Base-by-base conservation (phyloP, 2,797 vertebrate genomes). In the Poecilia gillii region DNA sequence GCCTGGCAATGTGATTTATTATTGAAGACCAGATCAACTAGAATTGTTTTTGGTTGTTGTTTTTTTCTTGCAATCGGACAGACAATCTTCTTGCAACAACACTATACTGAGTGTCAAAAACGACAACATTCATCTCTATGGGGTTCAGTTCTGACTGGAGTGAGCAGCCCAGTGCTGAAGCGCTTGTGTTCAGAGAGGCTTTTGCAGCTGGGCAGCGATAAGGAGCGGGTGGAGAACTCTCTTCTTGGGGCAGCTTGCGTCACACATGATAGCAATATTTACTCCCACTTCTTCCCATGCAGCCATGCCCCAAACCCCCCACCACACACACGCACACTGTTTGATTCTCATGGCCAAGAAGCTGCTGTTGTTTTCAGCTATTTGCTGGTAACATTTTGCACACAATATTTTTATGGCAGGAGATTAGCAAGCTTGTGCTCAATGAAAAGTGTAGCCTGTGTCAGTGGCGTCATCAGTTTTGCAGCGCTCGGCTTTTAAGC, bases 261-360 rank as follows among this genome's bases (percentile, higher is more conserved):
- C 92, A 94, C 81, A 46, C 18, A 45, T 84, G 92, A 92, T 93
- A 87, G 75, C 9, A 25, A n/a, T 45, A 41, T 83, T 86, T 33
- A 57, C 86, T 91, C 88, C 88, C 84, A 59, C 55, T 57, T 75
- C 76, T 84, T 86, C 85, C 84, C 86, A 86, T 46, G 62, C 49
- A 64, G 62, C 47, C 51, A 6, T 84, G 36, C n/a, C 53, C 71
- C 31, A 81, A 87, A 64, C 74, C 66, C 76, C 47, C 46, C 57
- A 1, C 47, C 49, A 0, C 47, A 49, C 5, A 6, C 18, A 2
- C 49, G 2, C 49, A 51, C 49, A n/a, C 55, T 3, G 6, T 79
- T 57, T 70, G 57, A 82, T 77, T 88, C 85, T 89, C 88, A 91
- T 80, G 86, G 90, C 82, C 85, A 73, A 74, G 73, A 68, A 20